A percentile compares a stretch with the other conserved stretches of the same genome.
Conservation (phyloP, 2,797 vertebrate species). For the Prionace glauca region DNA sequence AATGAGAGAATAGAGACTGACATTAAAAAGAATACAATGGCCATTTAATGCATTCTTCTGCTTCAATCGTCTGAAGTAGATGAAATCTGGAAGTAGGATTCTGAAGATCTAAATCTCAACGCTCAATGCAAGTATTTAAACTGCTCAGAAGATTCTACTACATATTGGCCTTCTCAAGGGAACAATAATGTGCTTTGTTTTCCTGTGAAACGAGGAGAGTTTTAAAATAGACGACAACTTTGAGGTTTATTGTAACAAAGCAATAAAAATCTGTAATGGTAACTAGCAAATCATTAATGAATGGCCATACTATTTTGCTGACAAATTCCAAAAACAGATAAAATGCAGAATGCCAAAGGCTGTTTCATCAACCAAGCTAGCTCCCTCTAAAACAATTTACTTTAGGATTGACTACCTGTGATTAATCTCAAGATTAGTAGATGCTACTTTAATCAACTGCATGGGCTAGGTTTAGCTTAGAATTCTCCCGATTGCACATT, state of each 20-base stretch:
- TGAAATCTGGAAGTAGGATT: background rate
- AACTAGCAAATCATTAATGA: background rate
- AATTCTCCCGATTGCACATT: background rate
- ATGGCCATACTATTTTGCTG: background rate
- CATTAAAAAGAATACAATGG: background rate
- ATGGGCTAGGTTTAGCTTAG: background rate
- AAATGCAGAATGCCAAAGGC: background rate
- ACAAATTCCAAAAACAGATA: background rate
- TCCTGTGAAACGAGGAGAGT: constrained; percentile 1
- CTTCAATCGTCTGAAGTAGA: background rate
- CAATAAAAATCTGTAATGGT: background rate
- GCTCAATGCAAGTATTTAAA: background rate
- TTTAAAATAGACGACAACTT: background rate
- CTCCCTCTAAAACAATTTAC: background rate
- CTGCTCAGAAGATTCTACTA: background rate
- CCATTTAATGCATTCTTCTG: background rate
- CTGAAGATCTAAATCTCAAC: constrained; percentile 12
- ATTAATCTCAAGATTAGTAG: background rate
- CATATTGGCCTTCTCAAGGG: background rate
- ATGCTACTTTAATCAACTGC: background rate
- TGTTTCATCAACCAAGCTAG: background rate
- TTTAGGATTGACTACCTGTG: background rate
- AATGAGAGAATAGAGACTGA: background rate
- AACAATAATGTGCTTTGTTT: background rate
- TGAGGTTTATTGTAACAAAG: background rate